Conservation (phyloP, 2,113 vertebrate genomes). For the zebrafish (Danio rerio) region DNA sequence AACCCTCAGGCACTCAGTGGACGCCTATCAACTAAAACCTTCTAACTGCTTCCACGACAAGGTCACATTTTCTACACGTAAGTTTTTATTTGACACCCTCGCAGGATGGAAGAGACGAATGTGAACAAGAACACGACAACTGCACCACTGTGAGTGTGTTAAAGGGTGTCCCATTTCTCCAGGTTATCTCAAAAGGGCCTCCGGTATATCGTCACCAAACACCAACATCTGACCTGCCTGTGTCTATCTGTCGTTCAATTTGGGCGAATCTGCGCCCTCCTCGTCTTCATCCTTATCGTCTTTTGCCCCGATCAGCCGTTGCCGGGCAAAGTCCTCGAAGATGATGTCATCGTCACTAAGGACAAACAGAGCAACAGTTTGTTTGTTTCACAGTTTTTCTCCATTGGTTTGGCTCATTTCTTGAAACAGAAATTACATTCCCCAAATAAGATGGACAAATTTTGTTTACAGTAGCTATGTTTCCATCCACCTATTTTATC, state of each 20-base stretch:
- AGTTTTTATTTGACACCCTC: constrained; percentile 49
- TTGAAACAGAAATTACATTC: too few relatives aligned
- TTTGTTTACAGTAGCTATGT: too few relatives aligned
- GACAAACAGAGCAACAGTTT: too few relatives aligned
- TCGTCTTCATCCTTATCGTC: constrained; percentile 91
- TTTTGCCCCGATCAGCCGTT: constrained; percentile 88
- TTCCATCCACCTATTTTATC: too few relatives aligned
- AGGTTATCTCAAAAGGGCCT: constrained; percentile 60
- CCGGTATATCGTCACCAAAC: constrained; percentile 37
- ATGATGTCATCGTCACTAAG: constrained; percentile 93
- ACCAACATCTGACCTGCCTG: constrained; percentile 39
- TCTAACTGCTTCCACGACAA: constrained; percentile 41
- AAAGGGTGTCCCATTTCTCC: constrained; percentile 66
- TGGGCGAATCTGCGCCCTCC: constrained; percentile 81
- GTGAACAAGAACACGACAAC: constrained; percentile 69
- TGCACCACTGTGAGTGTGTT: constrained; percentile 68
- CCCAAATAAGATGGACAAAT: too few relatives aligned
- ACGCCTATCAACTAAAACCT: constrained; percentile 46
- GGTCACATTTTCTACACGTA: constrained; percentile 41
- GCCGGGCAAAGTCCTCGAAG: constrained; percentile 94
- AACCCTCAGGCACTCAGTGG: constrained; percentile 35
- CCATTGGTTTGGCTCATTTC: too few relatives aligned
- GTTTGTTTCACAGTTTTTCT: too few relatives aligned
- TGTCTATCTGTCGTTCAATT: constrained; percentile 84
- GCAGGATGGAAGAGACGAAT: constrained; percentile 67